phyloP scores from a whole-genome alignment of 2,888 invertebrate species.

The Siphonodentalium dalli region DNA sequence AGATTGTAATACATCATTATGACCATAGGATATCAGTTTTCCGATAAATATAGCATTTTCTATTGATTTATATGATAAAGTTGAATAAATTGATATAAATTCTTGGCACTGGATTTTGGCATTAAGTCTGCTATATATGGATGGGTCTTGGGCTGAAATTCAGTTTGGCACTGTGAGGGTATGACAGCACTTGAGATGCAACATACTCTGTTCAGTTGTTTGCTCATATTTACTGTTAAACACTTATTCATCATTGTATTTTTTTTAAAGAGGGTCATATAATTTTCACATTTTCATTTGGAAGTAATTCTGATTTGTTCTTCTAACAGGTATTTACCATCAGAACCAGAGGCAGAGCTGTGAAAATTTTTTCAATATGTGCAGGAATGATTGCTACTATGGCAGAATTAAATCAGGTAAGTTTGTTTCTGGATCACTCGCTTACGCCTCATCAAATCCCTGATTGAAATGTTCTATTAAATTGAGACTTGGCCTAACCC shows the following conservation, averaged over 20 bases:
- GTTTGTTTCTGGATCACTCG: no score
- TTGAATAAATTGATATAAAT: no score
- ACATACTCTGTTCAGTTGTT: no score
- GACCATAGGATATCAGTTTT: no score
- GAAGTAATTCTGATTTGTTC: not conserved
- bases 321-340: conserved; percentile 69
- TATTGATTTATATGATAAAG: no score
- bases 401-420: conserved; percentile 68
- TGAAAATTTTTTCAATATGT: conserved; percentile 74
- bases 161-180: not conserved
- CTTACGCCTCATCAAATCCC: no score
- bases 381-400: conserved; percentile 70
- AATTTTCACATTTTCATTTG: not conserved
- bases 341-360: conserved; percentile 73
- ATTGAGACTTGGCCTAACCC: no score
- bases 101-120: not conserved
- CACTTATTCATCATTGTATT: not conserved
- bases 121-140: not conserved
- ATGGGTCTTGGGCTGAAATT: not conserved
- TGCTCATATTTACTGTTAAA: not conserved
- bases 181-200: not conserved
- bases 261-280: not conserved
- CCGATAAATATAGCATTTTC: no score
- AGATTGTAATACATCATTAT: no score
- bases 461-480: no score